Base-by-base conservation (phyloP, 2,888 invertebrate species). In the Sesia apiformis region DNA sequence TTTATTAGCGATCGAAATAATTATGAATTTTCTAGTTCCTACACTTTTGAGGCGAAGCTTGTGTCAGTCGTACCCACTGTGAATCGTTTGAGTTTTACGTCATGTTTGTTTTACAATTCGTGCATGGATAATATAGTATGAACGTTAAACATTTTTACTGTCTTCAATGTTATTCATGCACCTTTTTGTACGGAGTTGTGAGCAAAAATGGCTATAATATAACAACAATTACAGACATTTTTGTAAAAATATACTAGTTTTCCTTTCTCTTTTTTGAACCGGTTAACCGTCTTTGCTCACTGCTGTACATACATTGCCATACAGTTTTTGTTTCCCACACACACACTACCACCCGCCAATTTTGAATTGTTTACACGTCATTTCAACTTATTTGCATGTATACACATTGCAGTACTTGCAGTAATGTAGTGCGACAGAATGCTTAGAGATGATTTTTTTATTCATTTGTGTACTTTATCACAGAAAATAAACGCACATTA, bases 91-190 rank as follows among this genome's bases (percentile, higher is more conserved):
- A 60, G 68, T 64, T 60, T 58, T 52, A 59, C 65, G 67, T 70
- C 70, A 70, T 67, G 69, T 71, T 67, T 62, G 72, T 76, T 68
- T 73, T 66, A 63, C 63, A 69, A 64, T 75, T 70, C 75, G 70
- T 78, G 75, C 77, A 72, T 76, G 70, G 64, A 64, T 69, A 65
- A 69, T 64, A 63, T 57, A 57, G 54, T 51, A 50, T 42, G 53
- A 53, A 46, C 39, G 55, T 59, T 57, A 54, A 52, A 50, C 39
- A 55, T 59, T 57, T 56, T 54, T 54, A 58, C 57, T 43, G 56
- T 55, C 51, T 54, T 39, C 55, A 38, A 40, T 6, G 23, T 56
- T 52, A 40, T 58, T 57, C 54, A 50, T 60, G 53, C 53, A 51
- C 56, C 49, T 1, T 23, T 42, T 49, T 53, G 66, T 59, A 57